phyloP scores from a whole-genome alignment of 1,140 invertebrate species.

The Homalodisca vitripennis region DNA sequence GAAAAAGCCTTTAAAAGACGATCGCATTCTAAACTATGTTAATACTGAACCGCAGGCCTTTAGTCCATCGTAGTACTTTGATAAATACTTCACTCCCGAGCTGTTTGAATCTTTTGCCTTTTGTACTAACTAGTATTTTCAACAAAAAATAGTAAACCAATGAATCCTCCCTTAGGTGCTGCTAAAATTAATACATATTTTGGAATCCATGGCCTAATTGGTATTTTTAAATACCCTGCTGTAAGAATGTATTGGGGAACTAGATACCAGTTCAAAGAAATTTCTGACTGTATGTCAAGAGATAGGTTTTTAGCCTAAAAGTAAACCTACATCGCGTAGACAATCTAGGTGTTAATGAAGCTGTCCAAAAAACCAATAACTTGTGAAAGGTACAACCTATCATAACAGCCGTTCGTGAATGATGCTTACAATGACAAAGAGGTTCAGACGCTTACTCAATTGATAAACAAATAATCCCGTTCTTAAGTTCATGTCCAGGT shows the following conservation, averaged over 20 bases:
- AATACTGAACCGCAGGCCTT: too few relatives aligned
- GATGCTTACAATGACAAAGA: conserved; percentile 21
- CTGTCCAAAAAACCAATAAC: conserved; percentile 14
- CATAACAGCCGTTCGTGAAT: neutral
- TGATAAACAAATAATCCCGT: conserved; percentile 43
- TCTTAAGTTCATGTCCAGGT: conserved; percentile 36
- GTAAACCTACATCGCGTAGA: conserved; percentile 22
- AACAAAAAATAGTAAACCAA: neutral
- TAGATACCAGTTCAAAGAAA: neutral
- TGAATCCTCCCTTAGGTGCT: neutral
- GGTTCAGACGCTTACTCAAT: conserved; percentile 32
- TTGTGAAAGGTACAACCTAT: conserved; percentile 30
- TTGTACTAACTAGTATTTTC: neutral
- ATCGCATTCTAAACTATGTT: too few relatives aligned
- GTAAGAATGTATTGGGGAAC: conserved; percentile 29
- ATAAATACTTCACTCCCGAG: neutral
- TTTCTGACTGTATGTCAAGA: conserved; percentile 23
- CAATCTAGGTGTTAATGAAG: neutral
- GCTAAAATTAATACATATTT: neutral
- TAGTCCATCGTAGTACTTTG: neutral
- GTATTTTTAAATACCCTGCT: conserved; percentile 14
- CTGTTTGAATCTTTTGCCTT: neutral
- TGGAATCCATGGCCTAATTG: conserved; percentile 13
- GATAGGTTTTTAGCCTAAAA: conserved; percentile 22
- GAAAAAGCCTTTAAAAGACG: too few relatives aligned